Percentiles rank a stretch among this genome's conserved stretches.
Evolutionary conservation across 1,140 invertebrate genomes (phyloP).

Genomic region (Armadillidium nasatum): DNA sequence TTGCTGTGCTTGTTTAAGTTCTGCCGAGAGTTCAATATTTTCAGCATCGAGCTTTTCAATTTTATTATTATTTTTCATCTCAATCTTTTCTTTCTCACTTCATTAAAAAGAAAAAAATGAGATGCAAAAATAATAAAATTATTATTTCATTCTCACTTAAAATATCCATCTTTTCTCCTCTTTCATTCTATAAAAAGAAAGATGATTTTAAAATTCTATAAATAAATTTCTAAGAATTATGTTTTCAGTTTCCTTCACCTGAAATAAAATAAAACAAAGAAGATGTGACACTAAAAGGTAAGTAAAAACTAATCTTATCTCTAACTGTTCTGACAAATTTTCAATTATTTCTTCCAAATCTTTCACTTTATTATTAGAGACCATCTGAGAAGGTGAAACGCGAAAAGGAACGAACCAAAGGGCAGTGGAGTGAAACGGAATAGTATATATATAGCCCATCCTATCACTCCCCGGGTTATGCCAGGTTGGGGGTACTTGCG

Average conservation of each 20-base stretch:
- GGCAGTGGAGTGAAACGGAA: no score
- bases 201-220: no score
- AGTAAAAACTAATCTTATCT: constrained; percentile 21
- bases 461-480: no score
- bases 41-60: constrained; percentile 40
- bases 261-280: neutral
- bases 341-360: constrained; percentile 44
- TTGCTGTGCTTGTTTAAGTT: constrained; percentile 56
- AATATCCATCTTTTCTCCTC: constrained; percentile 70
- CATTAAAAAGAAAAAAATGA: no score
- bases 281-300: no score
- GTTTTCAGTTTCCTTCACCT: no score
- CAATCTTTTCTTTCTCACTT: constrained; percentile 62
- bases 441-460: no score
- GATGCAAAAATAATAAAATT: no score
- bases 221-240: neutral
- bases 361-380: constrained; percentile 48
- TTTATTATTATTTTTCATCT: constrained; percentile 54
- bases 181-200: constrained; percentile 52
- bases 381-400: no score
- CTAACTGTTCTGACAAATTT: constrained; percentile 42
- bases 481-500: no score
- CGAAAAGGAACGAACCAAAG: no score
- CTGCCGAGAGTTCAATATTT: constrained; percentile 40
- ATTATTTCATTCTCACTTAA: no score